Evolutionary conservation across 1,140 invertebrate genomes (phyloP).

Genomic region (Trigoniulus corallinus): DNA sequence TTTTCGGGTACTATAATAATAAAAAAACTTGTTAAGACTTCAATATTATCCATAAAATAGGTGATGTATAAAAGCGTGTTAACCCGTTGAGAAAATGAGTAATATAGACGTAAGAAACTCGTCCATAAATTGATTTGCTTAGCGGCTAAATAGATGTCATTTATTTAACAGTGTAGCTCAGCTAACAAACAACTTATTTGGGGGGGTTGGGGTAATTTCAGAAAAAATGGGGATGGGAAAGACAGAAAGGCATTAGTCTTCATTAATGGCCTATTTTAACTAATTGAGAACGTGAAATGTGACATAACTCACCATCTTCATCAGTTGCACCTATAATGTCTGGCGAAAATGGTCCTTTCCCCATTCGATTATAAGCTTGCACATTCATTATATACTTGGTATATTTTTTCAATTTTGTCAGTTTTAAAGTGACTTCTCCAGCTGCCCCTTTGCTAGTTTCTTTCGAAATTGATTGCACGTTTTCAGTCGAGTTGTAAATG

Average conservation of each 20-base stretch:
- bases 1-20: constrained; percentile 46
- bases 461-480: constrained; percentile 16
- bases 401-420: constrained; percentile 21
- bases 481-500: constrained; percentile 21
- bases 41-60: neutral
- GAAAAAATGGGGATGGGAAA: too few species aligned
- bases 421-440: constrained; percentile 6
- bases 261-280: neutral
- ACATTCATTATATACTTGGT: constrained; percentile 32
- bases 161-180: too few species aligned
- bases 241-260: too few species aligned
- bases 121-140: too few species aligned
- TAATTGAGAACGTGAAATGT: neutral
- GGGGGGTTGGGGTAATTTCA: too few species aligned
- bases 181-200: too few species aligned
- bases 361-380: constrained; percentile 31
- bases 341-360: constrained; percentile 37
- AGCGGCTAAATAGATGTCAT: too few species aligned
- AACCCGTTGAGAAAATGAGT: too few species aligned
- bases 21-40: neutral
- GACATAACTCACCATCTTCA: constrained; percentile 4
- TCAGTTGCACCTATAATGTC: neutral
- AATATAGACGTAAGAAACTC: too few species aligned
- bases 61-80: neutral
- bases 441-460: constrained; percentile 6